Evolutionary conservation across 2,888 invertebrate species (phyloP).

Genomic region (Brachypterus glaber): DNA sequence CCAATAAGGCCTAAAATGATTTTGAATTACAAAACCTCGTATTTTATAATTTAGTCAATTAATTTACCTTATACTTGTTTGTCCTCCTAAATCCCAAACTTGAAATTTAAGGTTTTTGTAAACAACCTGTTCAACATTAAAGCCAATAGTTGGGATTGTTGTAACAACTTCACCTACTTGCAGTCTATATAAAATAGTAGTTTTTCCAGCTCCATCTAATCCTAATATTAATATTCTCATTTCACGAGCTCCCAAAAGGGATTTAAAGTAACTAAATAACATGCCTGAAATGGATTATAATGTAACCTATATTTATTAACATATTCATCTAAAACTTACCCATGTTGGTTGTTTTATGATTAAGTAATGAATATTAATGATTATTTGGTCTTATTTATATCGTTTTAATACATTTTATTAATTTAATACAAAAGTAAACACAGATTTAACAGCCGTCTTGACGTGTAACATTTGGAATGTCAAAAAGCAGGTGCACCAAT

Average conservation of each 20-base stretch:
- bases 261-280: conserved; percentile 92
- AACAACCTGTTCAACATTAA: conserved; percentile 98
- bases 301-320: too few relatives aligned
- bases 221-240: conserved; percentile 97
- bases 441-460: too few relatives aligned
- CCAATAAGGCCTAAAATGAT: conserved; percentile 86
- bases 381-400: too few relatives aligned
- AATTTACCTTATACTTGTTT: conserved; percentile 90
- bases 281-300: conserved; percentile 84
- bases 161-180: conserved; percentile 99
- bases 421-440: too few relatives aligned
- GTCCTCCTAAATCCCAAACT: conserved; percentile 98
- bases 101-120: conserved; percentile 99
- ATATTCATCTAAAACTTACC: too few relatives aligned
- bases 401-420: too few relatives aligned
- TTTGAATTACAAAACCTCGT: not conserved
- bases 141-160: conserved; percentile 96
- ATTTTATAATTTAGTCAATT: not conserved
- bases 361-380: too few relatives aligned
- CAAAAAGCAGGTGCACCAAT: too few relatives aligned
- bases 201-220: conserved; percentile 97
- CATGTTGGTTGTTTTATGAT: too few relatives aligned
- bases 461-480: too few relatives aligned
- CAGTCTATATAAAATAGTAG: conserved; percentile 93
- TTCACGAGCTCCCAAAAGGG: conserved; percentile 91